Percentiles rank a stretch among this genome's conserved stretches.
Evolutionary conservation across 2,797 vertebrate species (phyloP).

Genomic region (Liparis tanakae): DNA sequence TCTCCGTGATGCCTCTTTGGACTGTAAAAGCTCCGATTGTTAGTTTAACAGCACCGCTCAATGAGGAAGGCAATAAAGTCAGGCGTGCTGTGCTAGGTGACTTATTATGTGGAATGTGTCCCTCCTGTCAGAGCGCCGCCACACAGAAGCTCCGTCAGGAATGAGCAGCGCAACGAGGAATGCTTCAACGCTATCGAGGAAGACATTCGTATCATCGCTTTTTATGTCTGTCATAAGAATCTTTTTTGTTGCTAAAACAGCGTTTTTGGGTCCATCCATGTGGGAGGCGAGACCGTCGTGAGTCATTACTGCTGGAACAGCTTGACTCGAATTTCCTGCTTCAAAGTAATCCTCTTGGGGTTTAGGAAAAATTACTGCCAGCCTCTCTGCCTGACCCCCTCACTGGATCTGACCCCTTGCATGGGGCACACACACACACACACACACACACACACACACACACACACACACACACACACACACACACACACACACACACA

Average conservation of each 20-base stretch:
- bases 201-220: constrained; percentile 46
- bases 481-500: too few relatives aligned
- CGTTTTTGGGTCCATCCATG: constrained; percentile 45
- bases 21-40: constrained; percentile 45
- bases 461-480: constrained; percentile 20
- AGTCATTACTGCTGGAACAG: constrained; percentile 74
- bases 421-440: constrained; percentile 52
- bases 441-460: neutral
- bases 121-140: neutral
- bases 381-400: constrained; percentile 59
- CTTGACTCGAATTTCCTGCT: constrained; percentile 72
- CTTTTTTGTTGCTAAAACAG: constrained; percentile 42
- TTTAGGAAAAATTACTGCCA: constrained; percentile 72
- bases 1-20: constrained; percentile 31
- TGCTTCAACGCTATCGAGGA: constrained; percentile 14
- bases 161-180: constrained; percentile 19
- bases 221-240: constrained; percentile 52
- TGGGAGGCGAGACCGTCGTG: constrained; percentile 74
- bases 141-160: constrained; percentile 29
- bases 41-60: constrained; percentile 53
- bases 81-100: constrained; percentile 40
- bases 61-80: constrained; percentile 37
- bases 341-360: constrained; percentile 74
- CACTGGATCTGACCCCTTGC: constrained; percentile 59
- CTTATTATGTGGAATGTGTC: constrained; percentile 52